These are phyloP conservation scores for Netelia virgata DNA, from an alignment of 2,888 invertebrate genomes.

Conservation along the genomic window DNA sequence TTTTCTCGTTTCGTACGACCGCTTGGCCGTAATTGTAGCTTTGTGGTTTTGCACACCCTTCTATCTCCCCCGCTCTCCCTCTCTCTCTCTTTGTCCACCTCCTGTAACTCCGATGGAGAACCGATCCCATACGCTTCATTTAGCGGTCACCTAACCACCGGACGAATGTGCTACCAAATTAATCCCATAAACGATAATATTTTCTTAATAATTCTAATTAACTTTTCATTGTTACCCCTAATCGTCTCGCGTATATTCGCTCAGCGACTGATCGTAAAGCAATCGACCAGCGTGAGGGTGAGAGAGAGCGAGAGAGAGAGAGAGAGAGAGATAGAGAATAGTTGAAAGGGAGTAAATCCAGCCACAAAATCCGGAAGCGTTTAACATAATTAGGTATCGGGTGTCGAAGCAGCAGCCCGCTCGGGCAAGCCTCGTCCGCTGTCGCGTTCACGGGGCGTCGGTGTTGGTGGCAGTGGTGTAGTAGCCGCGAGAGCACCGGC, in stretches of 20 bases:
- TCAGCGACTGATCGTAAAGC: neutral
- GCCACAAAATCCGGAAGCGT: conserved; percentile 84
- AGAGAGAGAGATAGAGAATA: conserved; percentile 53
- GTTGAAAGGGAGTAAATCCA: conserved; percentile 78
- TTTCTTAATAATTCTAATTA: neutral
- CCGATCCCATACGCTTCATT: conserved; percentile 60
- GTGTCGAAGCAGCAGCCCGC: conserved; percentile 76
- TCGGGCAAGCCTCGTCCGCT: conserved; percentile 42
- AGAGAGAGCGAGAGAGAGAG: conserved; percentile 32
- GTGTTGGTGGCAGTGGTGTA: conserved; percentile 23
- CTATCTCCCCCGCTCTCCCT: conserved; percentile 9
- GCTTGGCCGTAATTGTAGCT: conserved; percentile 69
- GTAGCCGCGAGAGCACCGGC: conserved; percentile 41
- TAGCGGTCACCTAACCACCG: conserved; percentile 46
- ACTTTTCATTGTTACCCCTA: no score
- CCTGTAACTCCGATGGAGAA: conserved; percentile 52
- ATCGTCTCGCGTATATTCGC: no score
- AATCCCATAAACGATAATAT: conserved; percentile 8
- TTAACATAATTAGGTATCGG: conserved; percentile 84
- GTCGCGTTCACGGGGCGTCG: conserved; percentile 51
- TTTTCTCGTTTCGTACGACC: conserved; percentile 64
- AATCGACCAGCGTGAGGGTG: conserved; percentile 47
- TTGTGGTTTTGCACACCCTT: conserved; percentile 76
- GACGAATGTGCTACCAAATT: conserved; percentile 27
- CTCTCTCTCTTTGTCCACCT: conserved; percentile 1